These are phyloP conservation scores for Cylloceria caligata DNA, from an alignment of 2,888 invertebrate genomes.

Conservation along the genomic window DNA sequence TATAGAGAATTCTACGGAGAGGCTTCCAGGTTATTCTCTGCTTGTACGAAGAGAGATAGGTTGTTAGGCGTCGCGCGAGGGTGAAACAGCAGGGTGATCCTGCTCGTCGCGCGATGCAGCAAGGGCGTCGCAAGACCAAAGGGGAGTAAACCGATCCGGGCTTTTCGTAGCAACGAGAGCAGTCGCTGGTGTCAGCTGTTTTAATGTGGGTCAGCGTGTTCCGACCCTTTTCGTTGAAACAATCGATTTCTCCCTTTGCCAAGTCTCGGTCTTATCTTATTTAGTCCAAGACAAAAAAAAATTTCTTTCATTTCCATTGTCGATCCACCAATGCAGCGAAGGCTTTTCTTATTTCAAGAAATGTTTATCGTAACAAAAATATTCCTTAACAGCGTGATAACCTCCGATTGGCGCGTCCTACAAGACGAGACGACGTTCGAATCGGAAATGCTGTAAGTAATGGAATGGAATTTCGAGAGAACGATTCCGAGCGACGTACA, in stretches of 20 bases:
- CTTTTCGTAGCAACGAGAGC: slow-evolving; percentile 57
- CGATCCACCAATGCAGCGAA: too few relatives aligned
- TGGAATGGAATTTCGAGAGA: slow-evolving; percentile 37
- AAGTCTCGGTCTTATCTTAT: background rate
- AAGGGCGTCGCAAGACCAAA: slow-evolving; percentile 67
- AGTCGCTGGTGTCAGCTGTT: slow-evolving; percentile 78
- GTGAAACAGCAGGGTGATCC: slow-evolving; percentile 45
- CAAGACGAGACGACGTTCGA: too few relatives aligned
- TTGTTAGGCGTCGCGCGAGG: slow-evolving; percentile 47
- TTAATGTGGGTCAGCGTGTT: slow-evolving; percentile 78
- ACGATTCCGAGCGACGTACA: slow-evolving; percentile 23
- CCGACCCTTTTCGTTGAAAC: slow-evolving; percentile 70
- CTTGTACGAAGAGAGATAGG: slow-evolving; percentile 17
- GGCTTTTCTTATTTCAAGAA: too few relatives aligned
- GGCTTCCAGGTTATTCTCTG: slow-evolving; percentile 14
- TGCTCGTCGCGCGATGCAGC: slow-evolving; percentile 55
- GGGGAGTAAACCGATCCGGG: slow-evolving; percentile 70
- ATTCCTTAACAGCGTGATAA: too few relatives aligned
- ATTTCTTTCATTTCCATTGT: too few relatives aligned
- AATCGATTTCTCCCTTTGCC: slow-evolving; percentile 74
- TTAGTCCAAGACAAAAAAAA: slow-evolving; percentile 9
- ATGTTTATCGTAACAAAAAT: too few relatives aligned
- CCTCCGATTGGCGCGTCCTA: too few relatives aligned
- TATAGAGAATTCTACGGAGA: background rate
- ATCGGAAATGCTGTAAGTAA: too few relatives aligned